Percentiles rank a stretch among this genome's conserved stretches.
Conservation (phyloP, 2,113 vertebrate genomes). For the Boleophthalmus pectinirostris region DNA sequence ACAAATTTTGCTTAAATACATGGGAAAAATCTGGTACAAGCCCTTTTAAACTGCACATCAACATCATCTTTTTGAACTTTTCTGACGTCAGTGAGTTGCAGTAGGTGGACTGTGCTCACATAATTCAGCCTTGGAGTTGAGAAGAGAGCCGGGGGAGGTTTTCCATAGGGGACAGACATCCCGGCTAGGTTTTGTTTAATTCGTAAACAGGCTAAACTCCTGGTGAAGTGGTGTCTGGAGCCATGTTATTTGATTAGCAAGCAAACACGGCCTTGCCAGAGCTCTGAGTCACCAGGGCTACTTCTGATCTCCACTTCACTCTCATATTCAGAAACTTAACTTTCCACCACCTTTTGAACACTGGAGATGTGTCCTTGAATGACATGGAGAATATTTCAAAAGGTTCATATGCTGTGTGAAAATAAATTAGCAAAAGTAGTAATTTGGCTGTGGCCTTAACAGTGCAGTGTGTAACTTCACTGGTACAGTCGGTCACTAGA, state of each 20-base stretch:
- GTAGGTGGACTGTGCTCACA: background rate
- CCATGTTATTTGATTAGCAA: slow-evolving; percentile 21
- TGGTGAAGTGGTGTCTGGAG: slow-evolving; percentile 11
- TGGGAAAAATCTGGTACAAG: background rate
- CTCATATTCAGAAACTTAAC: background rate
- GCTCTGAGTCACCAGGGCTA: background rate
- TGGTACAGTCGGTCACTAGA: too few relatives aligned
- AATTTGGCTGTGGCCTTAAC: too few relatives aligned
- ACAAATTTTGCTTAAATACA: too few relatives aligned
- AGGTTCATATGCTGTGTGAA: too few relatives aligned
- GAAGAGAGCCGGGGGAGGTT: background rate
- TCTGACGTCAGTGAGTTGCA: background rate
- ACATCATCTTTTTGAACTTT: slow-evolving; percentile 7
- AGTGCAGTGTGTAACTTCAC: too few relatives aligned
- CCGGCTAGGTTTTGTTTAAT: background rate
- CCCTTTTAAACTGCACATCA: background rate
- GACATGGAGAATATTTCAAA: too few relatives aligned
- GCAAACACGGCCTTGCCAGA: slow-evolving; percentile 12
- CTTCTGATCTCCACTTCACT: background rate
- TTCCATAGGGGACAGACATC: too few relatives aligned
- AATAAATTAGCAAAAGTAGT: too few relatives aligned
- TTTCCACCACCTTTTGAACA: background rate
- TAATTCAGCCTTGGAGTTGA: slow-evolving; percentile 11
- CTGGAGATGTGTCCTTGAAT: background rate
- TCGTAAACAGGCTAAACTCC: background rate